Evolutionary conservation across 2,797 vertebrate genomes (phyloP).

Genomic region (Lagorchestes hirsutus): DNA sequence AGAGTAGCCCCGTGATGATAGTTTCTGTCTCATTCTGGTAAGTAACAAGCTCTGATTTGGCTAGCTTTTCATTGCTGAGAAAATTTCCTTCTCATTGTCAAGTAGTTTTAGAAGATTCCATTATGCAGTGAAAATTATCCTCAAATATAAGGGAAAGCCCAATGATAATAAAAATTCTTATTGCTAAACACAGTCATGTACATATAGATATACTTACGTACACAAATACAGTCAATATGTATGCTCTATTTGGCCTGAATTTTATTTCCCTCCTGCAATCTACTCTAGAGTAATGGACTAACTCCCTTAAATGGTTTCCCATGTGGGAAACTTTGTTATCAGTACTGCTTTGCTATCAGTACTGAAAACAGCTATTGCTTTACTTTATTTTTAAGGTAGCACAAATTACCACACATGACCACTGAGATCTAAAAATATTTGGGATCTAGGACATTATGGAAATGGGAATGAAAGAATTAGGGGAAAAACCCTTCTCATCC

Average conservation of each 20-base stretch:
- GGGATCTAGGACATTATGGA: background rate
- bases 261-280: background rate
- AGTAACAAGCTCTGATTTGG: constrained; percentile 63
- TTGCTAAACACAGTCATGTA: background rate
- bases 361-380: background rate
- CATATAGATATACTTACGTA: too few relatives aligned
- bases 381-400: background rate
- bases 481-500: background rate
- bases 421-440: background rate
- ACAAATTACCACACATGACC: constrained; percentile 15
- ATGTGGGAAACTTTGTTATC: background rate
- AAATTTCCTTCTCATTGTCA: constrained; percentile 54
- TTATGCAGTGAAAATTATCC: constrained; percentile 25
- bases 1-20: constrained; percentile 18
- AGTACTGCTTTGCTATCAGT: background rate
- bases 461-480: background rate
- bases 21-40: constrained; percentile 72
- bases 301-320: background rate
- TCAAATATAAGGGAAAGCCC: constrained; percentile 13
- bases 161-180: constrained; percentile 11
- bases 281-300: background rate
- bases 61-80: constrained; percentile 45
- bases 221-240: background rate
- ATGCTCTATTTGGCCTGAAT: background rate
- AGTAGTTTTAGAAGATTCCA: background rate